A percentile compares a stretch with the other conserved stretches of the same genome.
Evolutionary conservation across 2,888 invertebrate species (phyloP).

Genomic region (Caradrina kadenii): DNA sequence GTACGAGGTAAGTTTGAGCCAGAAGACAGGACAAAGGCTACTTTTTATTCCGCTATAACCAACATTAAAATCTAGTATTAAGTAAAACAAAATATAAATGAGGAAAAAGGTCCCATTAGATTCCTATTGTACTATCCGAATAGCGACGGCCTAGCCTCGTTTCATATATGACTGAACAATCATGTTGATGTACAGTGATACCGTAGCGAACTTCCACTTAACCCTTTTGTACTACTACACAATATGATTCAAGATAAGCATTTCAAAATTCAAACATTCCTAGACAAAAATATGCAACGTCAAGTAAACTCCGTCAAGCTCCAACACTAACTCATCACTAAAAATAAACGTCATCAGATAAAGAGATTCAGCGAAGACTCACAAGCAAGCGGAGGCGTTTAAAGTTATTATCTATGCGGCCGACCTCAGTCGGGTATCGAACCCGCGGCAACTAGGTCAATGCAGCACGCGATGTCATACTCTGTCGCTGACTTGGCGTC

Average conservation of each 20-base stretch:
- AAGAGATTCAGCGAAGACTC: slow-evolving; percentile 74
- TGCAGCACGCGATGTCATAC: slow-evolving; percentile 83
- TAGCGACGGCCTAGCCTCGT: background rate
- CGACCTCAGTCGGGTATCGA: slow-evolving; percentile 87
- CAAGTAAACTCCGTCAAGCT: slow-evolving; percentile 28
- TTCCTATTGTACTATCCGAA: background rate
- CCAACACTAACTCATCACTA: slow-evolving; percentile 50
- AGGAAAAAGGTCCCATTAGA: background rate
- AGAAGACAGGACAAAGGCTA: no score
- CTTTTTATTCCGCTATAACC: no score
- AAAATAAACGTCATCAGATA: slow-evolving; percentile 69
- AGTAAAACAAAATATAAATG: background rate
- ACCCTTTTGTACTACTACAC: background rate
- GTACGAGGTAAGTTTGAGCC: no score
- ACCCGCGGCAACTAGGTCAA: slow-evolving; percentile 86
- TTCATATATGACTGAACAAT: background rate
- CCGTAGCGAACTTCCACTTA: background rate
- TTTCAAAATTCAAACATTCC: slow-evolving; percentile 33
- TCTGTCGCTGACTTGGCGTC: slow-evolving; percentile 69
- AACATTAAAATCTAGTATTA: no score
- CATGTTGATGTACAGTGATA: background rate
- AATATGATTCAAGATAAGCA: slow-evolving; percentile 9
- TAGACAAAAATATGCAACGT: slow-evolving; percentile 26
- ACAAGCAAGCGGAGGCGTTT: slow-evolving; percentile 75
- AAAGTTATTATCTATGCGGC: slow-evolving; percentile 81